These are phyloP conservation scores for Cladorhizidae sp. DNA, from an alignment of 37 sponge, comb jelly and placozoan genomes.

Conservation along the genomic window DNA sequence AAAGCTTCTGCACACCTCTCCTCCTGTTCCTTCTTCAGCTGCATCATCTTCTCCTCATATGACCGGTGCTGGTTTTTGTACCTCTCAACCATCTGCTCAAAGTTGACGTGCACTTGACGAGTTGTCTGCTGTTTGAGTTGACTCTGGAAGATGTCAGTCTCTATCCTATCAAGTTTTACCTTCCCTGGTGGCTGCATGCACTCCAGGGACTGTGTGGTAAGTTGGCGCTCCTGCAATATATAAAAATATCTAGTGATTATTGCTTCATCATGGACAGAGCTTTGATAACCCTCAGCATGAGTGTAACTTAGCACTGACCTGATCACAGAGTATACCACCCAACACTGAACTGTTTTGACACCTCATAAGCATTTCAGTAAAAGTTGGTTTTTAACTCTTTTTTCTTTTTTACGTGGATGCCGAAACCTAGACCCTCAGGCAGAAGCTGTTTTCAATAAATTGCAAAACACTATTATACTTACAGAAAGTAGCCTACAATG, in stretches of 20 bases:
- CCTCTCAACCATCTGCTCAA: constrained; percentile 73
- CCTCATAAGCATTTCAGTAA: neutral
- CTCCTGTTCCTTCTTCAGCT: neutral
- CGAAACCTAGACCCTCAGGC: no score
- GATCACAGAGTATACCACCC: no score
- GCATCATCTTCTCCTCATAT: constrained; percentile 14
- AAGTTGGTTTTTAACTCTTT: neutral
- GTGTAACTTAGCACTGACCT: no score
- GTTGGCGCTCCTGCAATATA: constrained; percentile 39
- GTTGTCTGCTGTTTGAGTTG: constrained; percentile 80
- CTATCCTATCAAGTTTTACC: constrained; percentile 66
- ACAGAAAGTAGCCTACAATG: no score
- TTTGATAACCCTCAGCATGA: no score
- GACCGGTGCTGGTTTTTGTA: constrained; percentile 58
- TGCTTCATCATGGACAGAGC: neutral
- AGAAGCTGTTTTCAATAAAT: no score
- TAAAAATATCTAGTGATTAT: neutral
- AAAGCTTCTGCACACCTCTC: constrained; percentile 5
- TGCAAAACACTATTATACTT: no score
- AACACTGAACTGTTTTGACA: neutral
- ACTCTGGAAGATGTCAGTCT: constrained; percentile 68
- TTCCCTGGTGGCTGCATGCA: constrained; percentile 67
- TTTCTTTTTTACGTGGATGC: no score
- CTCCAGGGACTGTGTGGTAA: constrained; percentile 78
- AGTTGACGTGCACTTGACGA: constrained; percentile 85